phyloP scores from a whole-genome alignment of 2,888 invertebrate species.

The Tupiocoris notatus region DNA sequence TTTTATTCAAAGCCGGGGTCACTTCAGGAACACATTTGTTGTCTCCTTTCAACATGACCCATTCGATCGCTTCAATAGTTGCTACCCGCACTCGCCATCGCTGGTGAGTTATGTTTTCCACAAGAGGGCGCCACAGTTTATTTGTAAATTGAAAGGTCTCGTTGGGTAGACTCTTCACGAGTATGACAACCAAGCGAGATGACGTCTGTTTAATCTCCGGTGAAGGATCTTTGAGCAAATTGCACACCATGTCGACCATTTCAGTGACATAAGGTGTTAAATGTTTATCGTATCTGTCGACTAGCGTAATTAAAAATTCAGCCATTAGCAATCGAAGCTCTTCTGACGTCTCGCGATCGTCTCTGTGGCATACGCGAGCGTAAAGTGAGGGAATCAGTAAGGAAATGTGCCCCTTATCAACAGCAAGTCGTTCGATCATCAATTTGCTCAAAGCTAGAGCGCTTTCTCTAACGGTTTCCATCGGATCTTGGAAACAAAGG shows the following conservation, averaged over 20 bases:
- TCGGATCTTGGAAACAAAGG: constrained; percentile 33
- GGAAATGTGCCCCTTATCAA: not conserved
- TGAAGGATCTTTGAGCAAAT: constrained; percentile 24
- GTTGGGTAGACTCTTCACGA: constrained; percentile 62
- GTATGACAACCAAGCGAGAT: constrained; percentile 1
- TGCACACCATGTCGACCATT: constrained; percentile 26
- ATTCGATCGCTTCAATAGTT: constrained; percentile 65
- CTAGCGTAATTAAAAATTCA: not conserved
- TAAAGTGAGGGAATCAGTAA: constrained; percentile 28
- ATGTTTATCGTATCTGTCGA: constrained; percentile 7
- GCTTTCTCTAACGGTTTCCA: constrained; percentile 43
- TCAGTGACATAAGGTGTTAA: constrained; percentile 15
- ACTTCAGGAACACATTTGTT: constrained; percentile 70
- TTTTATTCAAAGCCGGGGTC: constrained; percentile 77
- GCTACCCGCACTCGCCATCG: constrained; percentile 76
- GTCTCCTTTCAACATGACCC: constrained; percentile 67
- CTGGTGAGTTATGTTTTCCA: constrained; percentile 74
- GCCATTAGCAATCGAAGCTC: constrained; percentile 22
- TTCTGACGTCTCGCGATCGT: constrained; percentile 17
- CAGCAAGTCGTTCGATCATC: constrained; percentile 25
- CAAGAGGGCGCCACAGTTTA: constrained; percentile 69
- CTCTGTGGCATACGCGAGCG: constrained; percentile 14
- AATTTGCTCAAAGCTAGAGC: constrained; percentile 14
- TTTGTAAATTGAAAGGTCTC: constrained; percentile 77
- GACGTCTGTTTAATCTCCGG: constrained; percentile 27